phyloP scores from a whole-genome alignment of 2,113 vertebrate species.

The Propithecus coquereli region DNA sequence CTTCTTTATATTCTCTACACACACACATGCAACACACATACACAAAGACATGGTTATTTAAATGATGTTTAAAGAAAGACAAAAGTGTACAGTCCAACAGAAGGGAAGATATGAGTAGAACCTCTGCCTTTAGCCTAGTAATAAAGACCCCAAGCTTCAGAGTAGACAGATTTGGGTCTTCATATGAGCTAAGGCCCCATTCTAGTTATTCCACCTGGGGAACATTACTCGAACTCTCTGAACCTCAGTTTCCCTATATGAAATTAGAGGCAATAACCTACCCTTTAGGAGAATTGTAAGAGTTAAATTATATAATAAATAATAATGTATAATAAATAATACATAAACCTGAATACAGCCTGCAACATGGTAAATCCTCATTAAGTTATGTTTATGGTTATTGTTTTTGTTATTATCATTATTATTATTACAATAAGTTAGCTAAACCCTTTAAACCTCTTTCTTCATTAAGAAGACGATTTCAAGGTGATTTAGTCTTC shows the following conservation, averaged over 20 bases:
- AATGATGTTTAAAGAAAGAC: neutral
- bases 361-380: neutral
- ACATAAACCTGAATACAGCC: neutral
- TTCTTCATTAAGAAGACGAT: neutral
- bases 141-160: neutral
- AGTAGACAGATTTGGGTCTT: neutral
- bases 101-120: fast-evolving
- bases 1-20: neutral
- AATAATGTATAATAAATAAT: neutral
- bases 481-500: neutral
- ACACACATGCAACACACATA: neutral
- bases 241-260: neutral
- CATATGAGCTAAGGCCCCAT: neutral
- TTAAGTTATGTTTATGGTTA: neutral
- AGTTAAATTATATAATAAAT: neutral
- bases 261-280: neutral
- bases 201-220: neutral
- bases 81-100: neutral
- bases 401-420: neutral
- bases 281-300: neutral
- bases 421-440: neutral
- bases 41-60: neutral
- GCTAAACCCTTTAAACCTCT: neutral
- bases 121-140: neutral
- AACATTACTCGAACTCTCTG: neutral